Evolutionary conservation across 2,888 invertebrate genomes (phyloP).

Genomic region (Trichogramma evanescens): DNA sequence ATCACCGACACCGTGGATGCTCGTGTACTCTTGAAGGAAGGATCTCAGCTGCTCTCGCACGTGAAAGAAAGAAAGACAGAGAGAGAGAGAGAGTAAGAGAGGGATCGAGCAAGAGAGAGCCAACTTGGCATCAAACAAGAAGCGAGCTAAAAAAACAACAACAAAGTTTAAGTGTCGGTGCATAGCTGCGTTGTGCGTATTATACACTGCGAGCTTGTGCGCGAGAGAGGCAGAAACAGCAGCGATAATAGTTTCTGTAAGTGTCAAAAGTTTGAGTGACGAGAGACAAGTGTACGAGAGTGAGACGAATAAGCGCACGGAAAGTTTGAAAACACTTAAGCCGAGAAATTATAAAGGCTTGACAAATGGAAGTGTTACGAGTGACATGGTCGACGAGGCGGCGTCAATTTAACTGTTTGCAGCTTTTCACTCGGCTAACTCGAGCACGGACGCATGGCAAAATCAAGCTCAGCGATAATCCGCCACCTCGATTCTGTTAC

Average conservation of each 20-base stretch:
- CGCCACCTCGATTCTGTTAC: no score
- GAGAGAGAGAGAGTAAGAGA: not conserved
- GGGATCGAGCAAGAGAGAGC: not conserved
- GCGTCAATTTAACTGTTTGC: no score
- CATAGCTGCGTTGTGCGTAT: no score
- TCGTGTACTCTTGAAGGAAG: no score
- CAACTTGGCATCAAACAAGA: not conserved
- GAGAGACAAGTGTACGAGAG: not conserved
- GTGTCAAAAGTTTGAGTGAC: conserved; percentile 4
- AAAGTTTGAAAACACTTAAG: conserved; percentile 4
- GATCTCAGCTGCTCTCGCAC: no score
- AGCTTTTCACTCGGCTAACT: not conserved
- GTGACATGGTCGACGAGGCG: not conserved
- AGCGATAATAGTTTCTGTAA: not conserved
- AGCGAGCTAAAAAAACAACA: no score
- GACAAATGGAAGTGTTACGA: conserved; percentile 12
- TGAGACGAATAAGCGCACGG: not conserved
- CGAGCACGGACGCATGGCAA: not conserved
- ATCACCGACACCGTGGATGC: no score
- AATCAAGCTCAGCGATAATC: no score
- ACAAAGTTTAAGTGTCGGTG: no score
- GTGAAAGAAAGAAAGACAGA: no score
- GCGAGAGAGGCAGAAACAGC: no score
- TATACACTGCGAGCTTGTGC: no score
- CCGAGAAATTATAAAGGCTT: conserved; percentile 1